Evolutionary conservation across 2,797 vertebrate genomes (phyloP).

Genomic region (Paratrypauchen microcephalus): DNA sequence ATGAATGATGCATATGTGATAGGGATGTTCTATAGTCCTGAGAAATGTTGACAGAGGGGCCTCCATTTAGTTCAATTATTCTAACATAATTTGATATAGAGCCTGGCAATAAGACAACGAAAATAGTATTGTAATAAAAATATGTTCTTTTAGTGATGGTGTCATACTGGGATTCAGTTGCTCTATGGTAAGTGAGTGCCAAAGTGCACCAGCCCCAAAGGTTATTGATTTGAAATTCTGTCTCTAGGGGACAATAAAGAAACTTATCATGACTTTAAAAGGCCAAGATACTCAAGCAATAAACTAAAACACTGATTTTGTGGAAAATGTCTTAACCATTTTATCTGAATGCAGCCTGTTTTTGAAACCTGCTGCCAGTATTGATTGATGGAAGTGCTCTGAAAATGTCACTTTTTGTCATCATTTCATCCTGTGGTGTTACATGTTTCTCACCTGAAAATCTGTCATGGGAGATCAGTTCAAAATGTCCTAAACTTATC

Average conservation of each 20-base stretch:
- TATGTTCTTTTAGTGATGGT: no score
- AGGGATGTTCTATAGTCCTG: neutral
- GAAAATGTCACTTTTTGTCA: neutral
- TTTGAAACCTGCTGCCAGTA: neutral
- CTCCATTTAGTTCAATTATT: neutral
- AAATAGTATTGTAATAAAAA: no score
- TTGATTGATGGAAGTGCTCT: neutral
- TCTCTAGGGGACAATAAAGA: neutral
- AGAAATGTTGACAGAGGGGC: neutral
- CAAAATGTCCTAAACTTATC: neutral
- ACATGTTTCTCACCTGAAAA: neutral
- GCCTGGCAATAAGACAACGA: neutral
- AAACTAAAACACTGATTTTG: neutral
- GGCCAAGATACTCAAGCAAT: neutral
- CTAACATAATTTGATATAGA: neutral
- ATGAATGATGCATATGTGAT: neutral
- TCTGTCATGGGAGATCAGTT: neutral
- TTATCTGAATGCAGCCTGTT: neutral
- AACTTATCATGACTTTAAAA: neutral
- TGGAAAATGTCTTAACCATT: neutral
- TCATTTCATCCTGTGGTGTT: neutral
- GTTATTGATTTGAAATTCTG: neutral
- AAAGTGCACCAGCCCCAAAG: no score
- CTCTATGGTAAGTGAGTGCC: no score
- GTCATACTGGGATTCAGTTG: no score